These are phyloP conservation scores for Candidula unifasciata DNA, from an alignment of 2,888 invertebrate species.

Conservation along the genomic window DNA sequence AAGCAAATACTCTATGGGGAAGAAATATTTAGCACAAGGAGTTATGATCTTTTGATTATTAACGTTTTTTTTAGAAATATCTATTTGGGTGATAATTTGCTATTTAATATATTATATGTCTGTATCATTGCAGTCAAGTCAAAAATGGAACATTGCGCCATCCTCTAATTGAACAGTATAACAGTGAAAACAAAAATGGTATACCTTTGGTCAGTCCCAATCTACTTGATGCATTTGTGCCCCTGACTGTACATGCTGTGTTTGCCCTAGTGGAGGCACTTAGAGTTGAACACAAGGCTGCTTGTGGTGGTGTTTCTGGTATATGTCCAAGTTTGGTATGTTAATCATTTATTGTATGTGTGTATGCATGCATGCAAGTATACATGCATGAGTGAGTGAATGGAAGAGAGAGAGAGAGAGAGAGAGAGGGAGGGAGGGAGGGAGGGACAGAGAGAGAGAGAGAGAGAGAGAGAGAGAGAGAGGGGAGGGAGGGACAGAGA, in stretches of 20 bases:
- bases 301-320: constrained; percentile 16
- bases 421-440: neutral
- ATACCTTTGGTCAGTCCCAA: constrained; percentile 9
- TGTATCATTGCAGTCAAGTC: constrained; percentile 19
- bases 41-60: too few relatives aligned
- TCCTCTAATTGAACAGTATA: constrained; percentile 31
- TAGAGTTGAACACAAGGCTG: constrained; percentile 44
- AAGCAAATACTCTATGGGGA: too few relatives aligned
- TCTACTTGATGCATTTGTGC: constrained; percentile 56
- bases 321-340: constrained; percentile 19
- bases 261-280: constrained; percentile 65
- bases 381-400: neutral
- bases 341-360: neutral
- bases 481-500: neutral
- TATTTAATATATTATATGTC: neutral
- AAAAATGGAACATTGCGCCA: neutral
- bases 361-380: too few relatives aligned
- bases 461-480: neutral
- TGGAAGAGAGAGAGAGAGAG: neutral
- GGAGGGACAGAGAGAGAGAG: neutral
- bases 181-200: neutral
- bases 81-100: neutral
- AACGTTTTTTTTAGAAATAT: too few relatives aligned
- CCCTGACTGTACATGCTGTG: constrained; percentile 63
- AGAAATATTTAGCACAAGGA: too few relatives aligned